Evolutionary conservation across 1,140 invertebrate species (phyloP).

Genomic region (Mya arenaria): DNA sequence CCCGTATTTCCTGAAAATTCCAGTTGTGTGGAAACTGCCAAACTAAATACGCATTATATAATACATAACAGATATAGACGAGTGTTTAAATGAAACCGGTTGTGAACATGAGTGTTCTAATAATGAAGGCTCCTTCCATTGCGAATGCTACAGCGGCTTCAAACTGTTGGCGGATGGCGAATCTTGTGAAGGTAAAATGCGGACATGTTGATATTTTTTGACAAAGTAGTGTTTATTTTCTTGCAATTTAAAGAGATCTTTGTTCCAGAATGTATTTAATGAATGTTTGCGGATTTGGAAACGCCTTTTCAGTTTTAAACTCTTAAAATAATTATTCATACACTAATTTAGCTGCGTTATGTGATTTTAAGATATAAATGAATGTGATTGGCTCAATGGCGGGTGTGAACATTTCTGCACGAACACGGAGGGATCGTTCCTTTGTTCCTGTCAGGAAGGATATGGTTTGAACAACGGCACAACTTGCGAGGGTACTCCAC

Average conservation of each 20-base stretch:
- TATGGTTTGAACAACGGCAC: constrained; percentile 27
- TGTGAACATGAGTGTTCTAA: background rate
- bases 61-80: too few relatives aligned
- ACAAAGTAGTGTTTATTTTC: background rate
- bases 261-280: background rate
- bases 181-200: background rate
- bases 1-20: too few relatives aligned
- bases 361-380: constrained; percentile 44
- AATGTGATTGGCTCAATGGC: constrained; percentile 44
- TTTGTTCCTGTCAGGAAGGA: constrained; percentile 34
- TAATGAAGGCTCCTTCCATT: background rate
- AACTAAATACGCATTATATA: too few relatives aligned
- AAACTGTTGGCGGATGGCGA: background rate
- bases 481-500: too few relatives aligned
- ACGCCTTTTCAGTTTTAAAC: background rate
- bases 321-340: background rate
- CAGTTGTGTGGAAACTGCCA: too few relatives aligned
- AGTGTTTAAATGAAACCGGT: background rate
- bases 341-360: background rate
- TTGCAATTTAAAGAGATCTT: background rate
- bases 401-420: constrained; percentile 50
- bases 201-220: background rate
- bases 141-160: constrained; percentile 37
- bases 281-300: background rate
- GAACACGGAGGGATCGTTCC: constrained; percentile 45